Conservation (phyloP, 2,888 invertebrate genomes). For the Doris montereyensis region DNA sequence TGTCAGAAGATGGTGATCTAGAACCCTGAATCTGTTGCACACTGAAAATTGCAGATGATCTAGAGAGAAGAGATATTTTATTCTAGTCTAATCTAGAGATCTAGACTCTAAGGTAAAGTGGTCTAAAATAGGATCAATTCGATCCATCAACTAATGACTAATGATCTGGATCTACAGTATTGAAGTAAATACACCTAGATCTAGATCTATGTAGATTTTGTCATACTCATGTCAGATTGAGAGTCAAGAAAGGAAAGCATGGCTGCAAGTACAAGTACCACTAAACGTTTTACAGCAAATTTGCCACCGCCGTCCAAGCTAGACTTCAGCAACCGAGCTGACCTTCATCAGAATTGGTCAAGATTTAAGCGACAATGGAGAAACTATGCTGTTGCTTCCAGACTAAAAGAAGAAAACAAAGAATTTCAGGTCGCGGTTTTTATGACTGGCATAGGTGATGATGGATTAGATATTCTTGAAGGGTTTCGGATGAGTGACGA, state of each 20-base stretch:
- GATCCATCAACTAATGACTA: neutral
- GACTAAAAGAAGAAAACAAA: constrained; percentile 14
- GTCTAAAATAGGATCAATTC: neutral
- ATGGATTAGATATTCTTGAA: constrained; percentile 4
- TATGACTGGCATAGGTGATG: constrained; percentile 1
- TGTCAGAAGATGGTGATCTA: neutral
- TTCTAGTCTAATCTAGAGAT: neutral
- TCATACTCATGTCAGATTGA: neutral
- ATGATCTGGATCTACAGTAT: neutral
- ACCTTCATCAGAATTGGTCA: neutral
- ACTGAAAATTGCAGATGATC: constrained; percentile 10
- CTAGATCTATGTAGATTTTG: constrained; percentile 14
- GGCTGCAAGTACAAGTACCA: constrained; percentile 1
- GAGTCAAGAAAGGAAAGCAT: neutral
- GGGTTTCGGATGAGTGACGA: constrained; percentile 1
- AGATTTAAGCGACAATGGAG: neutral
- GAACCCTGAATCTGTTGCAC: constrained; percentile 4
- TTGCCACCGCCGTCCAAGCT: neutral
- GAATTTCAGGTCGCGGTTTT: neutral
- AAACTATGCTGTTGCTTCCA: neutral
- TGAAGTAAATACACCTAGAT: neutral
- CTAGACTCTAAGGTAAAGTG: constrained; percentile 6
- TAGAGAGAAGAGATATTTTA: neutral
- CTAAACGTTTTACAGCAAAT: neutral
- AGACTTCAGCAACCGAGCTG: neutral